Evolutionary conservation across 2,888 invertebrate genomes (phyloP), one percentile per base, ranked within the genome.

Genomic region (Hyles lineata): DNA sequence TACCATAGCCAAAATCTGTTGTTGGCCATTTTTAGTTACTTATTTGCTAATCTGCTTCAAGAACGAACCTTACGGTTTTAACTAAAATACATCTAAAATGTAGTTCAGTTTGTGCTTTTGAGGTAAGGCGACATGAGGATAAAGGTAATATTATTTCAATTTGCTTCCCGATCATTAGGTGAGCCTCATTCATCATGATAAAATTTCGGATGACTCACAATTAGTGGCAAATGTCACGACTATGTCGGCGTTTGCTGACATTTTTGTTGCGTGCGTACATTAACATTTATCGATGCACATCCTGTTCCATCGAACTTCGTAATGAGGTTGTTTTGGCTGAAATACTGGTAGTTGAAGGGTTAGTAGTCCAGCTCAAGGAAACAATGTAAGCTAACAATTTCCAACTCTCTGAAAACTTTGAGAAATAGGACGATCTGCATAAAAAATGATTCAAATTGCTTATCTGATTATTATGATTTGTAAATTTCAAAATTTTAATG

Each of bases 171-270:
- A 55, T 55, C 52, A 19, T 55, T 55, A 55, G 52, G 19, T n/a
- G 17, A 61, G 61, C 61, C 7, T 61, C 61, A 19, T 32, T 55
- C 52, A 55, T 55, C 52, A 55, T 19, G 52, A 29, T 61, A 61
- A 29, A 29, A 19, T 61, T 61, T 29, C 61, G 29, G 19, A 61
- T 61, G 61, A 61, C 29, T 61, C 61, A 62, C 19, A 19, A 32
- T 62, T 62, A 62, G 29, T 62, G 61, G 61, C 61, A 32, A 29
- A 25, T 25, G 29, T 62, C 61, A 29, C 61, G 29, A 62, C 61
- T 62, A 29, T 62, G 61, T 62, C 61, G 61, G 61, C 32, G 29
- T 32, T 62, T 62, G 32, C 29, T 29, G 61, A 32, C 61, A 62
- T 62, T 19, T 32, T 62, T 62, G 32, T 32, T 29, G 29, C 61